A percentile compares a stretch with the other conserved stretches of the same genome.
Conservation (phyloP, 2,888 invertebrate genomes). For the Hedychridium roseum region DNA sequence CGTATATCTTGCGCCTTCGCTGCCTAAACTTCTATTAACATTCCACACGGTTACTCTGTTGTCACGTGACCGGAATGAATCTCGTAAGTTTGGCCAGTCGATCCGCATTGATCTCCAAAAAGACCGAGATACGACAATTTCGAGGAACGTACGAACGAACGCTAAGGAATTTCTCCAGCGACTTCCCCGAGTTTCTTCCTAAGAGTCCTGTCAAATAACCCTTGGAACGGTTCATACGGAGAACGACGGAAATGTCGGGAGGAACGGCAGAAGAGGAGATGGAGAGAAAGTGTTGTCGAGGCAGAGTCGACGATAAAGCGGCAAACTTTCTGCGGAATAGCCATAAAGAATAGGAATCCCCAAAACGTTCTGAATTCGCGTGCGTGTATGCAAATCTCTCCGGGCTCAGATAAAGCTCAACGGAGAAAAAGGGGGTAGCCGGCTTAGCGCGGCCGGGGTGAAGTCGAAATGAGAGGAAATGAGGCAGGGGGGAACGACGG, state of each 20-base stretch:
- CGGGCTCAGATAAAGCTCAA: conserved; percentile 11
- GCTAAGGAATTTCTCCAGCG: no score
- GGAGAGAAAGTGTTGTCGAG: neutral
- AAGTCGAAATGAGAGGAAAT: neutral
- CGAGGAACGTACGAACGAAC: no score
- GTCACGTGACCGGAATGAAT: no score
- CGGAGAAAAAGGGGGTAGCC: conserved; percentile 12
- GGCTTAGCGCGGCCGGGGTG: neutral
- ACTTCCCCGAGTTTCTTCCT: no score
- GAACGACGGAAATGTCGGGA: neutral
- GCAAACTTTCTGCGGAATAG: conserved; percentile 10
- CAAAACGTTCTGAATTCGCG: conserved; percentile 5
- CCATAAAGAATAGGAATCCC: conserved; percentile 7
- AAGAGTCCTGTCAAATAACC: no score
- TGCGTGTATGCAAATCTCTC: conserved; percentile 1
- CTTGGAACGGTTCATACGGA: no score
- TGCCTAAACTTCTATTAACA: no score
- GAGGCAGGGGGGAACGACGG: neutral
- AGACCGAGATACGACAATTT: no score
- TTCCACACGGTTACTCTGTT: no score
- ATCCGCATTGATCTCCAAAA: no score
- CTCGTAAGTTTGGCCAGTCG: no score
- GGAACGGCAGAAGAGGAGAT: neutral
- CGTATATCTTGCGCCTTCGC: no score
- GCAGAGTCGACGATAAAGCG: conserved; percentile 3